Conservation (phyloP, 2,888 invertebrate genomes). For the Chymomyza fuscimana region DNA sequence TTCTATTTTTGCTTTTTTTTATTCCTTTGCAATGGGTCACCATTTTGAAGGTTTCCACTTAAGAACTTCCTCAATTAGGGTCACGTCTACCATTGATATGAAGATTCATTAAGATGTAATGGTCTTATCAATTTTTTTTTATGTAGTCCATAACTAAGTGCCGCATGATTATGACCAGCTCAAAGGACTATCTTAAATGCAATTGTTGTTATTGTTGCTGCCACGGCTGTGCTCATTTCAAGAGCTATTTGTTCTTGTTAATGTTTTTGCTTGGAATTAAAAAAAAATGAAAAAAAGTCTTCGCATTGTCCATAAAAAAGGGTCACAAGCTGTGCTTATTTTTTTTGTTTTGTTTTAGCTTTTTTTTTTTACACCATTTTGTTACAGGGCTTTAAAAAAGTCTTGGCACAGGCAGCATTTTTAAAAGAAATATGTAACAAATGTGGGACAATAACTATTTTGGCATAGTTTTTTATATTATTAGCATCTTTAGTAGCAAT, state of each 20-base stretch:
- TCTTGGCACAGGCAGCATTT: no score
- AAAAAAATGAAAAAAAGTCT: constrained; percentile 17
- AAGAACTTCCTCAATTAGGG: not conserved
- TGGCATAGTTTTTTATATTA: no score
- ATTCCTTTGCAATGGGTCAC: not conserved
- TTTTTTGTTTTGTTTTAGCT: constrained; percentile 33
- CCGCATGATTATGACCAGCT: not conserved
- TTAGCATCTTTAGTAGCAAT: no score
- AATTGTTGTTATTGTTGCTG: constrained; percentile 19
- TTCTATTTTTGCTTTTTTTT: no score
- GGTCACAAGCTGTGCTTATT: constrained; percentile 68
- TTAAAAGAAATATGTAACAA: no score
- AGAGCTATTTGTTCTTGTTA: constrained; percentile 71
- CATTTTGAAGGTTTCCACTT: not conserved
- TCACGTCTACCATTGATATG: not conserved
- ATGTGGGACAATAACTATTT: no score
- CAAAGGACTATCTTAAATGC: not conserved
- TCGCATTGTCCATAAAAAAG: constrained; percentile 63
- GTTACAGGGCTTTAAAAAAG: constrained; percentile 24
- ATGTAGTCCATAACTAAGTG: constrained; percentile 5
- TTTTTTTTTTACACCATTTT: constrained; percentile 61
- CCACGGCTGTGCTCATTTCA: constrained; percentile 44
- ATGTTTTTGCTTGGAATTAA: constrained; percentile 60
- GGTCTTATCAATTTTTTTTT: constrained; percentile 6
- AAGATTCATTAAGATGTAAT: not conserved